Evolutionary conservation across 2,888 invertebrate species (phyloP), one percentile per base, ranked within the genome.

Genomic region (Synergus umbraculus): DNA sequence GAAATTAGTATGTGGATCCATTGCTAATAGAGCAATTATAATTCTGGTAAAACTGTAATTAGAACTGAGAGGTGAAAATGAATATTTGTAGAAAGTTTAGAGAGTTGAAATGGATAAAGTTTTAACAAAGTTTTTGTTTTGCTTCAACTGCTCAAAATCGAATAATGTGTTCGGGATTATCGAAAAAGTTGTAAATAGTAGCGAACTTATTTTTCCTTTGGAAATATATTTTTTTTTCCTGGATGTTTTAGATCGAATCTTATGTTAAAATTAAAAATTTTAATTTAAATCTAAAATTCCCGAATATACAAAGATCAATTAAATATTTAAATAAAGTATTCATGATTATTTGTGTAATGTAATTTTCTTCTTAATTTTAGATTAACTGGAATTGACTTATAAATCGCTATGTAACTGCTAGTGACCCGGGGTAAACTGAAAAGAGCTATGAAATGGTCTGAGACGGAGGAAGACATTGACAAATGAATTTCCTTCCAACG

Each of bases 391-490:
- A 22, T 3, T 10, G 22, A 60, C 22, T 60, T 22, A 60, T 60
- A 60, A 12, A 60, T 60, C 12, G 5, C 22, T 60, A 12, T 22
- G 22, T 29, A 29, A 18, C 10, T 60, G 22, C 9, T 12, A 22
- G 10, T 60, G 60, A 60, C 60, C 18, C 22, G 10, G 22, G 22
- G 22, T 22, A 60, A 60, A 60, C 18, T 60, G 22, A 60, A 60
- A 22, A 29, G 18, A 22, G 60, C 60, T 22, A 60, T 60, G 22
- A 60, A 60, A 22, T 22, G 22, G 12, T 60, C 22, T 22, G 60
- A 60, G 22, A 18, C 18, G 60, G 60, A 12, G 60, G 60, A 60
- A 60, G 60, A 60, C 60, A 60, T 60, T 60, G 46, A 46, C 46
- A 46, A 46, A 46, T 46, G 46, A 60, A 22, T 60, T 18, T 60